Percentiles rank a stretch among this genome's conserved stretches.
These are phyloP conservation scores for Enteromius unitaeniatus DNA, from an alignment of 2,797 vertebrate genomes.

Conservation along the genomic window DNA sequence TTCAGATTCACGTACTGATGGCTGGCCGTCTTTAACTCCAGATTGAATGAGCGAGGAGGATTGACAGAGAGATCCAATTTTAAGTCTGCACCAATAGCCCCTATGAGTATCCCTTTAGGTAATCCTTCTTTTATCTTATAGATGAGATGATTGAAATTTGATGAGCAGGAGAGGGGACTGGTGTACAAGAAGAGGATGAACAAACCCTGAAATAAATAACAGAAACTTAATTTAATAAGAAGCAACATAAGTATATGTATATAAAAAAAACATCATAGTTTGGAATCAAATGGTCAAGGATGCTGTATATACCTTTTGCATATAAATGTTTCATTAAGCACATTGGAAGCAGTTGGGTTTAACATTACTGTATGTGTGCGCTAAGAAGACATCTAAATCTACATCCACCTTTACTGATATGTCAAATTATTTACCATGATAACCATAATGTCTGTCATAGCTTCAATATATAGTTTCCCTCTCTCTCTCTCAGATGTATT, in stretches of 20 bases:
- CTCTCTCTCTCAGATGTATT: background rate
- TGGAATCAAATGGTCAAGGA: background rate
- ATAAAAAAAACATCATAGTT: background rate
- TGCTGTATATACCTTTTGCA: background rate
- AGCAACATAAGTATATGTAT: slow-evolving; percentile 6
- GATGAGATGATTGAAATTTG: slow-evolving; percentile 92
- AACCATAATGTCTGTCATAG: background rate
- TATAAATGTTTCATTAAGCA: background rate
- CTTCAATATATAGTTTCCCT: background rate
- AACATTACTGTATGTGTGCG: background rate
- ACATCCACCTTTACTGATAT: background rate
- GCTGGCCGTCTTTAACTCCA: slow-evolving; percentile 85
- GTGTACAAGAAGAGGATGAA: slow-evolving; percentile 85
- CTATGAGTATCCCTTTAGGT: slow-evolving; percentile 90
- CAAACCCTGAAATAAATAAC: slow-evolving; percentile 72
- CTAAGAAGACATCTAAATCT: background rate
- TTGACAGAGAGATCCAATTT: slow-evolving; percentile 78
- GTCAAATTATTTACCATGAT: background rate
- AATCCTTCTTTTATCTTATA: slow-evolving; percentile 97
- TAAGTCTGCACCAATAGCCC: slow-evolving; percentile 89
- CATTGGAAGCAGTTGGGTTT: background rate
- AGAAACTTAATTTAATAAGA: slow-evolving; percentile 49
- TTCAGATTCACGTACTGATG: slow-evolving; percentile 90
- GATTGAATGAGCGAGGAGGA: slow-evolving; percentile 88
- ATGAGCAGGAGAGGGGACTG: slow-evolving; percentile 88